Conservation (phyloP, 2,113 vertebrate species). For the Rhea pennata region DNA sequence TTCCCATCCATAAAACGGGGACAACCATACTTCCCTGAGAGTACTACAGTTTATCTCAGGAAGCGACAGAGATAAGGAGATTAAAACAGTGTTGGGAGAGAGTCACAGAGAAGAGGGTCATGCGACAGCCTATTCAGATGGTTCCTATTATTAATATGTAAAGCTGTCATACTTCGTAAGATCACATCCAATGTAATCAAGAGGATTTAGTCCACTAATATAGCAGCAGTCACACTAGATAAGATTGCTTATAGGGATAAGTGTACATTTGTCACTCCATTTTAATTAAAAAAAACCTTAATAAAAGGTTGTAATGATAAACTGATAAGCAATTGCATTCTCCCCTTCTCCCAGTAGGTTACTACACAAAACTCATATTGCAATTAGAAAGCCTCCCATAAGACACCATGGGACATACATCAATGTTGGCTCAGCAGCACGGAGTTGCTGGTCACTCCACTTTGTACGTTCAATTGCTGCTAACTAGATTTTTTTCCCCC, state of each 20-base stretch:
- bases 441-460: conserved; percentile 33
- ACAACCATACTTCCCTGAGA: not conserved
- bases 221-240: conserved; percentile 69
- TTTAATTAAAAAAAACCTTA: conserved; percentile 73
- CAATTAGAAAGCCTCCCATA: conserved; percentile 64
- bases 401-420: conserved; percentile 48
- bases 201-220: conserved; percentile 73
- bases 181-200: conserved; percentile 73
- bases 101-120: conserved; percentile 61
- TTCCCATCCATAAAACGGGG: not conserved
- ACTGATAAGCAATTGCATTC: conserved; percentile 65
- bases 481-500: conserved; percentile 46
- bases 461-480: conserved; percentile 22
- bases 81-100: conserved; percentile 42
- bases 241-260: conserved; percentile 74
- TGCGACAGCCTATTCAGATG: conserved; percentile 51
- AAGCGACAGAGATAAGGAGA: conserved; percentile 47
- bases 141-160: conserved; percentile 71
- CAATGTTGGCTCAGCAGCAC: conserved; percentile 36
- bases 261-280: conserved; percentile 65
- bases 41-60: not conserved
- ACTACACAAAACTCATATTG: conserved; percentile 48
- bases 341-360: conserved; percentile 59
- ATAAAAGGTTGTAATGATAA: conserved; percentile 76
- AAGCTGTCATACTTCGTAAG: conserved; percentile 75